phyloP scores from a whole-genome alignment of 2,797 vertebrate species.

The Typhlichthys eigenmanni region DNA sequence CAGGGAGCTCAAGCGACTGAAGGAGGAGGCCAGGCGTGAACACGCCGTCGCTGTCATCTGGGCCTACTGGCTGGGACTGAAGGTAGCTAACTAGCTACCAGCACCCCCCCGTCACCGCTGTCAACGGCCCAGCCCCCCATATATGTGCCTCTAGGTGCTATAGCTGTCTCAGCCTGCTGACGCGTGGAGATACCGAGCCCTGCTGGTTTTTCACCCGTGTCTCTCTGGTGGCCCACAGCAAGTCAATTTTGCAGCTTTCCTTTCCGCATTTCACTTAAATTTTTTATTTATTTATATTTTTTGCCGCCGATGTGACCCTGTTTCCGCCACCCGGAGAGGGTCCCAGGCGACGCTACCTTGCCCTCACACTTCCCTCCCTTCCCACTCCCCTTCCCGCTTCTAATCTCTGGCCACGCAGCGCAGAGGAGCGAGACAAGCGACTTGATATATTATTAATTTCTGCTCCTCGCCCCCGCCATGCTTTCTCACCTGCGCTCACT shows the following conservation, averaged over 20 bases:
- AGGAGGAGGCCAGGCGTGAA: slow-evolving; percentile 97
- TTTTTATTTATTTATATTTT: too few relatives aligned
- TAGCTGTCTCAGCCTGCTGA: slow-evolving; percentile 19
- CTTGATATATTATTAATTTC: slow-evolving; percentile 20
- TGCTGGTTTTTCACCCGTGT: too few relatives aligned
- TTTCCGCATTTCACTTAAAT: too few relatives aligned
- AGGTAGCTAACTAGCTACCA: slow-evolving; percentile 83
- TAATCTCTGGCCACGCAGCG: slow-evolving; percentile 6
- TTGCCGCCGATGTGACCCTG: too few relatives aligned
- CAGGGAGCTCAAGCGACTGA: slow-evolving; percentile 97
- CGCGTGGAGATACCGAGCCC: too few relatives aligned
- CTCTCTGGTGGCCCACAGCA: too few relatives aligned
- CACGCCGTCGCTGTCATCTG: slow-evolving; percentile 99
- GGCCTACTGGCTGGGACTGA: slow-evolving; percentile 99
- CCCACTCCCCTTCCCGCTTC: not conserved
- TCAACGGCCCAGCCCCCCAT: slow-evolving; percentile 11
- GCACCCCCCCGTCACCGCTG: slow-evolving; percentile 35
- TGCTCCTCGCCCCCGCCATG: slow-evolving; percentile 5
- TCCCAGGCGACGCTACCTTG: not conserved
- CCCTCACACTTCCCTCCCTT: not conserved
- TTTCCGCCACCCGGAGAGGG: too few relatives aligned
- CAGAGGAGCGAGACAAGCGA: slow-evolving; percentile 25
- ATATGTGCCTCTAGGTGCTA: not conserved
- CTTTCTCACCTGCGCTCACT: slow-evolving; percentile 1
- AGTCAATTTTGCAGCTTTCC: too few relatives aligned